phyloP scores from a whole-genome alignment of 2,888 invertebrate genomes.

The Melolontha melolontha region DNA sequence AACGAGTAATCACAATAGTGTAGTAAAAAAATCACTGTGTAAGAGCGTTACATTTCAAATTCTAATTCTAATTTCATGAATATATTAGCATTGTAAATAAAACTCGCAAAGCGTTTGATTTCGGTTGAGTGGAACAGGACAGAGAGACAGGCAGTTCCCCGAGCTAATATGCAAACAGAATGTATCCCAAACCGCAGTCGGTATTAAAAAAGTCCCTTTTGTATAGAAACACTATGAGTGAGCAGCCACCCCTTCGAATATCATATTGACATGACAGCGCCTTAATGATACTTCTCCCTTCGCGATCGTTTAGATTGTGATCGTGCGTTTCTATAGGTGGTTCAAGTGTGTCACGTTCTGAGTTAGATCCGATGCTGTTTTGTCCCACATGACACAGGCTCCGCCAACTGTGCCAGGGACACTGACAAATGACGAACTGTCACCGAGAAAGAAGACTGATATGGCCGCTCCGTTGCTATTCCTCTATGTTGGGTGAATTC shows the following conservation, averaged over 20 bases:
- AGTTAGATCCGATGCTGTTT: slow-evolving; percentile 64
- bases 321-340: slow-evolving; percentile 44
- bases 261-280: slow-evolving; percentile 68
- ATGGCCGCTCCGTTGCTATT: slow-evolving; percentile 65
- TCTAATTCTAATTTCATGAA: slow-evolving; percentile 64
- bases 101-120: slow-evolving; percentile 62
- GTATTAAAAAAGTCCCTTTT: slow-evolving; percentile 60
- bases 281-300: slow-evolving; percentile 66
- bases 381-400: slow-evolving; percentile 67
- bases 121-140: slow-evolving; percentile 55
- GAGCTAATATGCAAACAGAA: slow-evolving; percentile 64
- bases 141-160: slow-evolving; percentile 52
- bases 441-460: slow-evolving; percentile 69
- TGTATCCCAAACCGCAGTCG: slow-evolving; percentile 63
- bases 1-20: slow-evolving; percentile 10
- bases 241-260: slow-evolving; percentile 65
- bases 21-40: slow-evolving; percentile 36
- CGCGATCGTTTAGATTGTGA: slow-evolving; percentile 61
- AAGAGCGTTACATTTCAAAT: slow-evolving; percentile 52
- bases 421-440: slow-evolving; percentile 69
- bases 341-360: slow-evolving; percentile 58
- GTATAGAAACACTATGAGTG: slow-evolving; percentile 61
- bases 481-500: slow-evolving; percentile 63
- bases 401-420: slow-evolving; percentile 67
- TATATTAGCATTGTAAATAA: slow-evolving; percentile 64